Base-by-base conservation (phyloP, 2,888 invertebrate genomes). In the Alloplasta piceator region DNA sequence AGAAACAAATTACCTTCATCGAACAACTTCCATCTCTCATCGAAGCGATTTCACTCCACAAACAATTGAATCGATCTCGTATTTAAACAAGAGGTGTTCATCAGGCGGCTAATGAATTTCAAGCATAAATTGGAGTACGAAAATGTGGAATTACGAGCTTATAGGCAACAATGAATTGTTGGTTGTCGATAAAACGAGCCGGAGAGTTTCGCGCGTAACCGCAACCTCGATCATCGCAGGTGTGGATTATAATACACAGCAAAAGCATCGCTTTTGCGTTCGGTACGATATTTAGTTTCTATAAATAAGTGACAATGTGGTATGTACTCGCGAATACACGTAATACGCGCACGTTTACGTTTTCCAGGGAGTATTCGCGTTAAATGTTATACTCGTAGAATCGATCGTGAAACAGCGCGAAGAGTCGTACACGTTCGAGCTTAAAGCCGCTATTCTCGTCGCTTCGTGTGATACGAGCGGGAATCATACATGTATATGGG, bases 231-330 rank as follows among this genome's bases (percentile, higher is more conserved):
- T 81, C 78, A 76, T 73, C 55, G 76, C 75, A 26, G 26, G 26
- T 26, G 26, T 77, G 16, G 58, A 58, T 60, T 70, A 38, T 70
- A 70, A 70, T 70, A 58, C 36, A 48, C 10, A 48, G 14, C 70
- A 5, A 50, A 41, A 68, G 55, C 70, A 76, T 70, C 64, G 56
- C 77, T 64, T 77, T 63, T 56, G 71, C 50, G 50, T 56, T 9
- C 12, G 26, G 71, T 12, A 83, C 76, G 79, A 77, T 83, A 26
- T 83, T 83, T 82, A 82, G 81, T 82, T 83, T 81, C 83, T 83
- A 83, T 82, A 83, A 83, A 83, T 82, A 83, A 79, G 61, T 10
- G n/a, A n/a, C n/a, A 39, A 43, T 26, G 16, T 55, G 38, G 10
- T 48, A 10, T 48, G 12, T 10, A 10, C 48, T n/a, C 48, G 48